Conservation (phyloP, 1,140 invertebrate genomes). For the Drosophila pseudoobscura region DNA sequence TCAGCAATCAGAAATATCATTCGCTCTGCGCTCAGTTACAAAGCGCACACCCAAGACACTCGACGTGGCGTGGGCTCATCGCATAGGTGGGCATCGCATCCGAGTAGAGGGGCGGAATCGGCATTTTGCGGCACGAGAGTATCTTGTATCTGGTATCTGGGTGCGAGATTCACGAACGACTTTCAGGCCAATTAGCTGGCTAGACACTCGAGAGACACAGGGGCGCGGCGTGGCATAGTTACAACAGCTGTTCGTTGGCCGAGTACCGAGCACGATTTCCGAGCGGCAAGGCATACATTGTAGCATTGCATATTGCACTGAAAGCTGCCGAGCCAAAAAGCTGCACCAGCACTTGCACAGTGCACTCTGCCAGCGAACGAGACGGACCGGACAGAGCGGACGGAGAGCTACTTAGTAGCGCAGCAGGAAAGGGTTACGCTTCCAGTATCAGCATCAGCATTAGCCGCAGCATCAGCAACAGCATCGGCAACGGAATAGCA, state of each 20-base stretch:
- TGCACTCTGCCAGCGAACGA: no score
- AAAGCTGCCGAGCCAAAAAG: slow-evolving; percentile 1
- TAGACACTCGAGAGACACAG: neutral
- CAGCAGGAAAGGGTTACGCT: slow-evolving; percentile 21
- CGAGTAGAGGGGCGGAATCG: slow-evolving; percentile 26
- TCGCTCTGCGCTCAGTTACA: slow-evolving; percentile 41
- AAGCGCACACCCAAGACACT: slow-evolving; percentile 38
- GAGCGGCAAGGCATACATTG: slow-evolving; percentile 19
- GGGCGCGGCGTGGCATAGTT: slow-evolving; percentile 6
- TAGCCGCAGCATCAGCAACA: slow-evolving; percentile 48
- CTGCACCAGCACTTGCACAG: no score
- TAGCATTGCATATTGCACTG: neutral
- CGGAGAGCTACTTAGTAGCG: slow-evolving; percentile 7
- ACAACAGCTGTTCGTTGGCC: slow-evolving; percentile 34
- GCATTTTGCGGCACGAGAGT: slow-evolving; percentile 5
- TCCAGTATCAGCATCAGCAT: slow-evolving; percentile 51
- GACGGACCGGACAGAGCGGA: slow-evolving; percentile 7
- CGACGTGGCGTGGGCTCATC: slow-evolving; percentile 49
- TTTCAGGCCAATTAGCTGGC: slow-evolving; percentile 1
- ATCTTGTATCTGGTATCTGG: slow-evolving; percentile 14
- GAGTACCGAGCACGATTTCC: slow-evolving; percentile 35
- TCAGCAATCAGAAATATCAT: slow-evolving; percentile 35
- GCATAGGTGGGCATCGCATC: slow-evolving; percentile 19
- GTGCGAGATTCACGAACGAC: no score
- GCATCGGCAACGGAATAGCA: neutral